phyloP scores from a whole-genome alignment of 53 echinoderm and acorn worm species.

The Apostichopus leukothele region DNA sequence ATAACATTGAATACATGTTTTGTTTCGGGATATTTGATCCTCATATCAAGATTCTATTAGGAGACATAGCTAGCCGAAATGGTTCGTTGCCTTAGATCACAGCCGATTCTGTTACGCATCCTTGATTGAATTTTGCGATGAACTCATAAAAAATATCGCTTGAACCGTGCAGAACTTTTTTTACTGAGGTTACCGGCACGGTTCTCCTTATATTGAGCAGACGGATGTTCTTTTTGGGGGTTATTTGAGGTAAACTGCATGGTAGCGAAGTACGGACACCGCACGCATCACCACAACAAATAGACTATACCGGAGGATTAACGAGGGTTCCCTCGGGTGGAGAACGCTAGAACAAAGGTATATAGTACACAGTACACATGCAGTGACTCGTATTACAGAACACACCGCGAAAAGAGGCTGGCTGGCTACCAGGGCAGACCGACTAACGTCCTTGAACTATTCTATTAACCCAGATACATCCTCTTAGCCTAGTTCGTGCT shows the following conservation, averaged over 20 bases:
- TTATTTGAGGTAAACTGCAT: slow-evolving; percentile 21
- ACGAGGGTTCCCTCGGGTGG: slow-evolving; percentile 30
- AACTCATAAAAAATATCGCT: neutral
- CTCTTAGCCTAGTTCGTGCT: slow-evolving; percentile 26
- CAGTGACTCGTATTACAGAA: slow-evolving; percentile 15
- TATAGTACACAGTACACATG: neutral
- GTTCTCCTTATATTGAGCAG: neutral
- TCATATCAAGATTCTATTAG: no score
- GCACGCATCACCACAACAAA: slow-evolving; percentile 26
- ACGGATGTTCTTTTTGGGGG: neutral
- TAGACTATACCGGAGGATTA: slow-evolving; percentile 8
- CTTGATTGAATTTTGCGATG: neutral
- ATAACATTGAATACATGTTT: no score
- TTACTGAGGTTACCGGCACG: neutral
- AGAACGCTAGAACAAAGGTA: neutral
- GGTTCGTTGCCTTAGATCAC: no score
- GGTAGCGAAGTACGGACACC: slow-evolving; percentile 1
- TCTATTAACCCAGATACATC: slow-evolving; percentile 37
- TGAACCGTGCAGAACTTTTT: neutral
- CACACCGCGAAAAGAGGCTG: slow-evolving; percentile 16
- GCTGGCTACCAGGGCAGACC: neutral
- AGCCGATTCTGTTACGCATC: no score
- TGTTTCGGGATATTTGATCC: no score
- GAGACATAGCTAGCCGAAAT: no score
- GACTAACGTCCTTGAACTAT: slow-evolving; percentile 36